Percentiles rank a stretch among this genome's conserved stretches.
Conservation (phyloP, 2,113 vertebrate species). For the Formicarius rufipectus region DNA sequence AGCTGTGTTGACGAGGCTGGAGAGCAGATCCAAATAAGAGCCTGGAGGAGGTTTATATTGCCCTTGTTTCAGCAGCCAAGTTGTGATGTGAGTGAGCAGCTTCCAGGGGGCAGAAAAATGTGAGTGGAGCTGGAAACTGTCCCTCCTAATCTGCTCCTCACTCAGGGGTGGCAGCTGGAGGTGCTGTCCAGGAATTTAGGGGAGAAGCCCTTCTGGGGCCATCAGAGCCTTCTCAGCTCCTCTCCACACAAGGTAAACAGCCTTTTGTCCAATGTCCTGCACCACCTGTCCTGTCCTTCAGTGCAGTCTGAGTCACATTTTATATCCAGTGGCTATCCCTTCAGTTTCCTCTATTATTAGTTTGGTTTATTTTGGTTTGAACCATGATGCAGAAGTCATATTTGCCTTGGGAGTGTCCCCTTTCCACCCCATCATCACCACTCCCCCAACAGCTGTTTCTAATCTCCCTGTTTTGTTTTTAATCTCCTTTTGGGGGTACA, state of each 20-base stretch:
- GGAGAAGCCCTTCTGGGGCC: not conserved
- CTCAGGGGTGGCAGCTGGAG: not conserved
- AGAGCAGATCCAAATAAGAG: not conserved
- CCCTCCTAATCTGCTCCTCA: fast-evolving
- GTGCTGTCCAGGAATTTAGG: not conserved
- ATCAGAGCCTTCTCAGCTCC: not conserved
- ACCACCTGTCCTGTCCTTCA: constrained; percentile 13
- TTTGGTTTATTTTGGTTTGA: constrained; percentile 52
- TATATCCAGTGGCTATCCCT: not conserved
- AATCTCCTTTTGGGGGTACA: not conserved
- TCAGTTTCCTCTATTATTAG: constrained; percentile 43
- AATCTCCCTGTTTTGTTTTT: constrained; percentile 54
- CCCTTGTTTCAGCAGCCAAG: not conserved
- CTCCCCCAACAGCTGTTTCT: constrained; percentile 24
- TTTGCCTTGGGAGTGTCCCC: constrained; percentile 53
- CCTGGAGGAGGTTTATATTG: not conserved
- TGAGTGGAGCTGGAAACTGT: not conserved
- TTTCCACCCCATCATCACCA: not conserved
- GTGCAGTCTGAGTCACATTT: not conserved
- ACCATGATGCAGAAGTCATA: constrained; percentile 20
- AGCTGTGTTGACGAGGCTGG: not conserved
- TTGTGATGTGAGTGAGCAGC: not conserved
- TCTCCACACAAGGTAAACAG: not conserved
- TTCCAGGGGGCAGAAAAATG: not conserved
- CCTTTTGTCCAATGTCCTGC: not conserved